Evolutionary conservation across 2,113 vertebrate genomes (phyloP).

Genomic region (Paradoxurus hermaphroditus): DNA sequence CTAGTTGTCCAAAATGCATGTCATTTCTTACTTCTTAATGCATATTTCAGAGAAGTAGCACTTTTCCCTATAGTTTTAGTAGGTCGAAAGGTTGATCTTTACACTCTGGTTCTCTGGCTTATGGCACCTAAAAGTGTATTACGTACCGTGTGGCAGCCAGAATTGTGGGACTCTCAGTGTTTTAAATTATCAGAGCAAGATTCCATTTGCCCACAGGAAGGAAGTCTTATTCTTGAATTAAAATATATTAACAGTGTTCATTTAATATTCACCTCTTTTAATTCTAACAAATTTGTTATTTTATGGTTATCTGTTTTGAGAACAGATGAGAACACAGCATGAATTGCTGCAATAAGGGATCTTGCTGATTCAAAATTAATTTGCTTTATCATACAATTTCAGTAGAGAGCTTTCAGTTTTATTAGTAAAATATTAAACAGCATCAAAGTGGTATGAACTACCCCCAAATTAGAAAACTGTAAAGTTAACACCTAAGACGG

Average conservation of each 20-base stretch:
- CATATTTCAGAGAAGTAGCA: background rate
- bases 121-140: conserved; percentile 25
- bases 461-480: background rate
- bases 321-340: conserved; percentile 85
- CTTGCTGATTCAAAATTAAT: conserved; percentile 80
- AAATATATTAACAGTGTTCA: conserved; percentile 38
- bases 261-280: conserved; percentile 14
- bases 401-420: conserved; percentile 56
- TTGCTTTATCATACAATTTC: conserved; percentile 71
- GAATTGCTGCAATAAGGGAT: conserved; percentile 75
- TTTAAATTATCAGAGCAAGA: conserved; percentile 16
- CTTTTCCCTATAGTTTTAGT: background rate
- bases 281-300: conserved; percentile 60
- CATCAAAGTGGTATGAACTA: conserved; percentile 50
- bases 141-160: background rate
- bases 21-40: background rate
- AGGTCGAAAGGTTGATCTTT: background rate
- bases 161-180: background rate
- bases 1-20: background rate
- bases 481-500: background rate
- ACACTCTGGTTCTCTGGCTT: background rate
- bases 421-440: conserved; percentile 62
- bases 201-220: conserved; percentile 36
- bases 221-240: conserved; percentile 42
- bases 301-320: conserved; percentile 31